Evolutionary conservation across 1,140 invertebrate genomes (phyloP).

Genomic region (Hyles vespertilio): DNA sequence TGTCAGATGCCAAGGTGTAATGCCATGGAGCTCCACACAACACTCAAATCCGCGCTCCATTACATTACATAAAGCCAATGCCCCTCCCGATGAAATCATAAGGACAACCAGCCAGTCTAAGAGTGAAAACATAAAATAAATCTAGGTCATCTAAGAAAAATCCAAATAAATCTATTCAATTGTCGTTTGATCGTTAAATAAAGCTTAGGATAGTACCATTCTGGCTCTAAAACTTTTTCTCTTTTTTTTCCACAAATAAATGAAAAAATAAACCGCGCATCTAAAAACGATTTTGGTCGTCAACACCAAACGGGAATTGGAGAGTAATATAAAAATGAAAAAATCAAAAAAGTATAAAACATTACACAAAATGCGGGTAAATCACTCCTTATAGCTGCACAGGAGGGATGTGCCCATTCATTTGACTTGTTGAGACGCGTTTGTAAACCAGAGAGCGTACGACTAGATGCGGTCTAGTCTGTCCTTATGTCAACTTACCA

Average conservation of each 20-base stretch:
- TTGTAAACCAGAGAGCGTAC: constrained; percentile 33
- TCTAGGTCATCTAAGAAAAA: background rate
- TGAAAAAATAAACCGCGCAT: constrained; percentile 28
- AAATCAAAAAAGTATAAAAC: constrained; percentile 47
- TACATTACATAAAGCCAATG: constrained; percentile 38
- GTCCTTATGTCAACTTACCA: constrained; percentile 86
- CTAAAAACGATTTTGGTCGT: constrained; percentile 75
- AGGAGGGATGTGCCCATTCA: constrained; percentile 69
- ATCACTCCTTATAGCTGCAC: constrained; percentile 49
- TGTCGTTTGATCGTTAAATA: constrained; percentile 13
- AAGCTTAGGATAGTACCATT: constrained; percentile 21
- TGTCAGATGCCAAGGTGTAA: constrained; percentile 44
- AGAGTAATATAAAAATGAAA: constrained; percentile 33
- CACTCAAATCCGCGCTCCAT: constrained; percentile 15
- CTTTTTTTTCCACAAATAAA: too few species aligned
- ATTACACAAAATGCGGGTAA: constrained; percentile 63
- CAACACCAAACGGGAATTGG: constrained; percentile 52
- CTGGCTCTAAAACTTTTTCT: constrained; percentile 12
- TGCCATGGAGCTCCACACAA: constrained; percentile 29
- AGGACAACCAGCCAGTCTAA: constrained; percentile 43
- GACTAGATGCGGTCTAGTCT: constrained; percentile 58
- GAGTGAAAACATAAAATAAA: constrained; percentile 21
- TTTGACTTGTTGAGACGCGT: constrained; percentile 67
- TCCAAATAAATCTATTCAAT: constrained; percentile 16
- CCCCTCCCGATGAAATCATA: constrained; percentile 32